Evolutionary conservation across 2,888 invertebrate genomes (phyloP), one percentile per base, ranked within the genome.

Genomic region (Aphrophora alni): DNA sequence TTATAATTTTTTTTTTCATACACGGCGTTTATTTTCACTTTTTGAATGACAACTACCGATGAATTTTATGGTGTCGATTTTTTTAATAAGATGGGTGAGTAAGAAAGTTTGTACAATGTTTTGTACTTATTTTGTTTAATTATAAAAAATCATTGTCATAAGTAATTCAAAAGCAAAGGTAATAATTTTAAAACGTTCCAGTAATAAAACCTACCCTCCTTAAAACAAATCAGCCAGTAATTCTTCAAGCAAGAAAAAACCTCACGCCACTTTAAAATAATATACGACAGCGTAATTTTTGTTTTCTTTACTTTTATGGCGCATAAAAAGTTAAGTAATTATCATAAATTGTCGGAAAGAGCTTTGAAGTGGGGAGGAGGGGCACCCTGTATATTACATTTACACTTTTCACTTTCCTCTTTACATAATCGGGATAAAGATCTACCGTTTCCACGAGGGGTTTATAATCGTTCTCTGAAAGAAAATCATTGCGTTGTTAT

Each of bases 381-480:
- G n/a, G n/a, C 21, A 21, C 5, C 3, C 4, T 59, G 59, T 59
- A 21, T 59, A 59, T 59, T 59, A 24, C 73, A 27, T 28, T 73
- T 73, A 26, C 38, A 73, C 33, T 72, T 73, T 73, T 73, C 28
- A 38, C 73, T 38, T 73, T 73, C 73, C 24, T 24, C 73, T 73
- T 28, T 12, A 27, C 24, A 38, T 38, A 38, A 33, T 72, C 28
- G 28, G 4, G 38, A 25, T 59, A 21, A 59, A 59, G 59, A 59
- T 59, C 59, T 59, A 21, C 59, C 59, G 21, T 59, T 59, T 59
- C 21, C 59, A 21, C 2, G 25, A 71, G 71, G 28, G 59, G 78
- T 51, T 74, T 79, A 74, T 79, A 79, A 79, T 74, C 59, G 74
- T 74, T 68, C 74, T 51, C 25, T 12, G 78, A 79, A 73, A 74